Evolutionary conservation across 2,888 invertebrate species (phyloP), one percentile per base, ranked within the genome.

Genomic region (Eristalinus sepulchralis): DNA sequence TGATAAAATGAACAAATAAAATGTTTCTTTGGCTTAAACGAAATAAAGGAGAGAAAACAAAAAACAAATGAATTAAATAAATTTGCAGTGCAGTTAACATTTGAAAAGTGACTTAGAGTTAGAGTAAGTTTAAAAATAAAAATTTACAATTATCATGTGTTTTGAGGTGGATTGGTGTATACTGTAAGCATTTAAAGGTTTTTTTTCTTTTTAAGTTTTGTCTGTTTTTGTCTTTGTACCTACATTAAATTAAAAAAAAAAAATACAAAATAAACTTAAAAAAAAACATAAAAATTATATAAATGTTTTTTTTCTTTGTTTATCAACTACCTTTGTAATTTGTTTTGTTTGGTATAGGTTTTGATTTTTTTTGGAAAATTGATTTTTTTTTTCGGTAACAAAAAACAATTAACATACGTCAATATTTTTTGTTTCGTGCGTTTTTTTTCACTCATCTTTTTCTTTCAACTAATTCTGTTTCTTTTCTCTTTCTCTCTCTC

Each of bases 301-400:
- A 83, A 88, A 89, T 88, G 83, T 89, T 90, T 90, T 85, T 89
- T 89, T 90, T 90, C 83, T 89, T 89, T 89, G 71, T 73, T 82
- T 53, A 75, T 83, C 70, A 80, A 71, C 62, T 86, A 83, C 64
- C 77, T 76, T 83, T 73, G 68, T 68, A 67, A 31, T 78, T 70
- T 66, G 70, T 78, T 66, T 78, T 70, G 68, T 73, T 57, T 77
- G 34, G 33, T 68, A 47, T 8, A 47, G 4, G 13, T 13, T 13
- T 36, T 13, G 24, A 64, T 57, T 72, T 59, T n/a, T 62, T 67
- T 79, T 81, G 62, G 75, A 67, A 27, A 39, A 39, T 63, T 57
- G 39, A 76, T 57, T 67, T 70, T 55, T 79, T 72, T 73, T 27
- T 81, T 84, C 36, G 57, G 47, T 76, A 73, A 76, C 36, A 67